Percentiles rank a stretch among this genome's conserved stretches.
These are phyloP conservation scores for Pempheris klunzingeri DNA, from an alignment of 2,797 vertebrate species.

Conservation along the genomic window DNA sequence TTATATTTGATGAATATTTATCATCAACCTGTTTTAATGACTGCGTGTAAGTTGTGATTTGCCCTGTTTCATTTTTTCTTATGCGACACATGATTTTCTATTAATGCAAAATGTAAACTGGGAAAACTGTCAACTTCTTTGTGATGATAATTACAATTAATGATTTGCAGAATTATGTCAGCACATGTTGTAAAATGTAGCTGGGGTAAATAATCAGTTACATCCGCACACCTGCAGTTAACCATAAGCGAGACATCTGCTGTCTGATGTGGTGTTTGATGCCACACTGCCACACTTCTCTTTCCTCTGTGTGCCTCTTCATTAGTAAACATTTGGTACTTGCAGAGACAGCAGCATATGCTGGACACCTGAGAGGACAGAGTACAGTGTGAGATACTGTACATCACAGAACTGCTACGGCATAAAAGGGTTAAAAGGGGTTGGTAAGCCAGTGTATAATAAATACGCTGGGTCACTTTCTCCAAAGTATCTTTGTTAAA, in stretches of 20 bases:
- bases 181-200: conserved; percentile 19
- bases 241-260: conserved; percentile 6
- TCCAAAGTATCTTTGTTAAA: conserved; percentile 20
- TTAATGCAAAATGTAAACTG: not conserved
- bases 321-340: conserved; percentile 21
- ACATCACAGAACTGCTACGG: conserved; percentile 6
- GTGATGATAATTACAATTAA: conserved; percentile 8
- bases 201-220: conserved; percentile 22
- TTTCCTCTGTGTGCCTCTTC: conserved; percentile 15
- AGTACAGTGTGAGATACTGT: conserved; percentile 15
- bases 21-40: not conserved
- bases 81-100: conserved; percentile 7
- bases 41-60: not conserved
- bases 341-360: not conserved
- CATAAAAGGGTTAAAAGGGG: not conserved
- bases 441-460: conserved; percentile 12
- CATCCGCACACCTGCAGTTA: conserved; percentile 20
- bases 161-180: conserved; percentile 8
- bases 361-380: conserved; percentile 6
- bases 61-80: not conserved
- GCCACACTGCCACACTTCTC: not conserved
- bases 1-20: not conserved
- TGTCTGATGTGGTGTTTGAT: conserved; percentile 41
- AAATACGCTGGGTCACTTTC: conserved; percentile 10
- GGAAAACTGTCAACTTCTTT: not conserved